A percentile compares a stretch with the other conserved stretches of the same genome.
phyloP scores from a whole-genome alignment of 2,113 vertebrate species.

The Phoenicopterus ruber region DNA sequence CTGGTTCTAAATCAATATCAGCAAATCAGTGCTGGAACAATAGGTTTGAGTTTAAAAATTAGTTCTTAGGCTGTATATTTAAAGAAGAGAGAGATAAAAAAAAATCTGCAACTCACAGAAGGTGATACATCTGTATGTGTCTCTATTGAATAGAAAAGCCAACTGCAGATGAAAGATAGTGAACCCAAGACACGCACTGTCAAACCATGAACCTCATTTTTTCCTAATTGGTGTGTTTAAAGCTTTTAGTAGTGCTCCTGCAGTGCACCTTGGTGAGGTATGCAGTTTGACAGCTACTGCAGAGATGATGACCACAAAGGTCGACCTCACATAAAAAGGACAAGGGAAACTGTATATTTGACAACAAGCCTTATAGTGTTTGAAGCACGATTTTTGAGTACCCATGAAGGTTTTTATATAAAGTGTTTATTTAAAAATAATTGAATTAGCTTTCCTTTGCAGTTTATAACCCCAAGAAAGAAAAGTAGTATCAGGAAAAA shows the following conservation, averaged over 20 bases:
- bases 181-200: neutral
- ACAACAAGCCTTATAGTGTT: neutral
- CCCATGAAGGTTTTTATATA: neutral
- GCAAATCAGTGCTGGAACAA: neutral
- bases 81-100: neutral
- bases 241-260: neutral
- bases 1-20: constrained; percentile 6
- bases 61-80: neutral
- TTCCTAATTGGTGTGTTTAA: neutral
- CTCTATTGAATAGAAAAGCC: neutral
- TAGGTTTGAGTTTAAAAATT: neutral
- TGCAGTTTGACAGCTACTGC: neutral
- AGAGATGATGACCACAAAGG: neutral
- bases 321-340: neutral
- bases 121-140: neutral
- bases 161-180: neutral
- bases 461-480: neutral
- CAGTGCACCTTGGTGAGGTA: neutral
- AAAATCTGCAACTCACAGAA: neutral
- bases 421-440: neutral
- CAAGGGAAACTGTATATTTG: neutral
- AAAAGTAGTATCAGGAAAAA: neutral
- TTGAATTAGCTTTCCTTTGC: neutral
- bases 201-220: neutral
- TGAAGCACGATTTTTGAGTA: neutral